Evolutionary conservation across 2,888 invertebrate species (phyloP).

Genomic region (Drosophila falleni): DNA sequence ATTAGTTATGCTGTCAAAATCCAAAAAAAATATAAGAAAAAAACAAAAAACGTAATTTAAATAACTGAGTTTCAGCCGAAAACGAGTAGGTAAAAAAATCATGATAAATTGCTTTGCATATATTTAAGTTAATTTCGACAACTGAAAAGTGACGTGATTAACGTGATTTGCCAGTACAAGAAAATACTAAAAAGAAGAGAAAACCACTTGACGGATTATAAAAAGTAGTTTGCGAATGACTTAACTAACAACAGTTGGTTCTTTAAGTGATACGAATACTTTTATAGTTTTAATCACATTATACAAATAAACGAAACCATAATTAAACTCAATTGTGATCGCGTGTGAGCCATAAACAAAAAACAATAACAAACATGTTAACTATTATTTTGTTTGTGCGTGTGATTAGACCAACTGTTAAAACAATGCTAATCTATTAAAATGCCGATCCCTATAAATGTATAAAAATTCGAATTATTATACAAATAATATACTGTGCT

Average conservation of each 20-base stretch:
- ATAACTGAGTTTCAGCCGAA: conserved; percentile 25
- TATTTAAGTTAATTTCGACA: conserved; percentile 27
- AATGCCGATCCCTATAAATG: not conserved
- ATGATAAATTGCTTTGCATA: conserved; percentile 39
- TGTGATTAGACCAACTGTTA: conserved; percentile 12
- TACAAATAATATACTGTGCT: not conserved
- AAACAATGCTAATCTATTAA: not conserved
- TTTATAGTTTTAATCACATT: conserved; percentile 16
- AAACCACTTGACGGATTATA: conserved; percentile 6
- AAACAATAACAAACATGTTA: conserved; percentile 2
- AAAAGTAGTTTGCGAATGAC: conserved; percentile 9
- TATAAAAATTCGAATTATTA: not conserved
- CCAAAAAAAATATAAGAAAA: not conserved
- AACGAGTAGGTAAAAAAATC: conserved; percentile 14
- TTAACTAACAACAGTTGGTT: conserved; percentile 23
- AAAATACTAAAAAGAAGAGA: not conserved
- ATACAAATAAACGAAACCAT: conserved; percentile 16
- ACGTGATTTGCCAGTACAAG: conserved; percentile 13
- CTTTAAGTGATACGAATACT: not conserved
- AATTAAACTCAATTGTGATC: conserved; percentile 13
- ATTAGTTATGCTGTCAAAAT: conserved; percentile 12
- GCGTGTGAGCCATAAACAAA: conserved; percentile 13
- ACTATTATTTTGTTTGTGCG: not conserved
- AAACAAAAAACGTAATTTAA: conserved; percentile 8
- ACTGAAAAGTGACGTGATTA: conserved; percentile 35